Base-by-base conservation (phyloP, 1,140 invertebrate genomes). In the Lepidurus apus region DNA sequence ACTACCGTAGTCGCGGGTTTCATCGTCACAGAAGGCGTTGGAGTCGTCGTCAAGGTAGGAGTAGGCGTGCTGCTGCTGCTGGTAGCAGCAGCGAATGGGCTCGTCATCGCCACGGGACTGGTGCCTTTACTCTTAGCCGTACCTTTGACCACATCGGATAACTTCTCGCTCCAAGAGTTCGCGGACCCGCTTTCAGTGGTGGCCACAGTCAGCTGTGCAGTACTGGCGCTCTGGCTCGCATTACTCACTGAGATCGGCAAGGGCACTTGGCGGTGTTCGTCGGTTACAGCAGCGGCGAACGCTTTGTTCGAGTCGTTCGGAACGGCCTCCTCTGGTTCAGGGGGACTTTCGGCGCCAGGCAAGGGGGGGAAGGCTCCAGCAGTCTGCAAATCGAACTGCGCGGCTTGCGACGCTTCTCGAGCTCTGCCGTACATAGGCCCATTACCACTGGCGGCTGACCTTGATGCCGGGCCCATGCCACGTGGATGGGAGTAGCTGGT, bases 91-190 rank as follows among this genome's bases (percentile, higher is more conserved):
- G 80, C 74, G 6, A 80, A 53, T 10, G 82, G 44, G 24, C 81
- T 74, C 74, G 81, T 81, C 43, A 82, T 81, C 83, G 78, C 86
- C 84, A 82, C 87, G 85, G 84, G 85, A 84, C 87, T 89, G 43
- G 86, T 82, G 82, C 78, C 43, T 76, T 73, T 45, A 26, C 75
- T 79, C 81, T 91, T 91, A 26, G 89, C 90, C 44, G 89, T 91
- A 79, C 91, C 91, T 83, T 93, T 93, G 26, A 94, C 93, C 44
- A 94, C 92, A 84, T 94, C 93, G 5, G 93, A 90, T 81, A 94
- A 85, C 53, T 79, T 79, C 42, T 77, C 47, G 53, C 53, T 65
- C 53, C 53, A 65, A 0, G 53, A 65, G 21, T n/a, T 65, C 17
- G 53, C 21, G 53, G 21, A 17, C 17, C 44, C 10, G 21, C 45